These are phyloP conservation scores for Steinernema carpocapsae DNA, from an alignment of 2,888 invertebrate genomes.

Conservation along the genomic window DNA sequence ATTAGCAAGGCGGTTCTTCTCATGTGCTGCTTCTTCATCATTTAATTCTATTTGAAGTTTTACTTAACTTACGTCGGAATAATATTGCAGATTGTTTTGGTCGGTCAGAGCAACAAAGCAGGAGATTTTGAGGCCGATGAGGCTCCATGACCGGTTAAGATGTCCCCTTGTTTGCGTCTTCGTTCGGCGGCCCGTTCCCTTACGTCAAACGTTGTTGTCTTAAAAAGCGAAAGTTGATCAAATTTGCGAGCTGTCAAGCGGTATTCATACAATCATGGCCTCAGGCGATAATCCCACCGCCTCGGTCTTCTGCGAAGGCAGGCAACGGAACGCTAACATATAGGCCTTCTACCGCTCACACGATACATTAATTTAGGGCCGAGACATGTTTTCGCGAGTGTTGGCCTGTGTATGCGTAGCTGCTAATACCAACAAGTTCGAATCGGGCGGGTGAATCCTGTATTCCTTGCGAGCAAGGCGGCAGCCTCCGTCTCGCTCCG, in stretches of 20 bases:
- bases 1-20: too few relatives aligned
- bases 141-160: background rate
- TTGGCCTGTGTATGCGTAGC: constrained; percentile 5
- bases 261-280: constrained; percentile 34
- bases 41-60: too few relatives aligned
- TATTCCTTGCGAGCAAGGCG: background rate
- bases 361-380: constrained; percentile 35
- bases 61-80: too few relatives aligned
- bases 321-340: constrained; percentile 32
- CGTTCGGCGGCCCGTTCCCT: background rate
- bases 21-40: too few relatives aligned
- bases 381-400: constrained; percentile 32
- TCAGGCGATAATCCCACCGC: constrained; percentile 19
- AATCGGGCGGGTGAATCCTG: constrained; percentile 31
- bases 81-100: too few relatives aligned
- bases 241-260: constrained; percentile 34
- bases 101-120: too few relatives aligned
- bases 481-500: constrained; percentile 1
- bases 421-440: constrained; percentile 17
- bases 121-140: too few relatives aligned
- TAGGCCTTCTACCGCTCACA: constrained; percentile 35
- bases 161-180: constrained; percentile 20
- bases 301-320: constrained; percentile 18
- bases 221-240: constrained; percentile 28
- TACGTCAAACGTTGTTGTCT: constrained; percentile 32